These are phyloP conservation scores for Hycleus phaleratus DNA, from an alignment of 1,140 invertebrate genomes.

Conservation along the genomic window DNA sequence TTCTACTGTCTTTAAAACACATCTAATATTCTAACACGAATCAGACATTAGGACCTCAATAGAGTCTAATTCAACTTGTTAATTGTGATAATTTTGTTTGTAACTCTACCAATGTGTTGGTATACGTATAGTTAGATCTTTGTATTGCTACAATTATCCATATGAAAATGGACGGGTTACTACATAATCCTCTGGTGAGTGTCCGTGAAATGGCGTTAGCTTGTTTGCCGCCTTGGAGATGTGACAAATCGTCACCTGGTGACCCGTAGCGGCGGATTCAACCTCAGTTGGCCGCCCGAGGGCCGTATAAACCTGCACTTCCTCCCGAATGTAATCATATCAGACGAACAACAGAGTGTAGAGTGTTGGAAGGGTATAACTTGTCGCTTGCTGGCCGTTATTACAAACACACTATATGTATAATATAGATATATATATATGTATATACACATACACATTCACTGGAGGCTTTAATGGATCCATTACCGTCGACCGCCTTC, in stretches of 20 bases:
- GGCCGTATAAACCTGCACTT: constrained; percentile 30
- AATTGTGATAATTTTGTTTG: too few species aligned
- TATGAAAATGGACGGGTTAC: too few species aligned
- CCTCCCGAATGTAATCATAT: constrained; percentile 31
- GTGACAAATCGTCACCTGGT: constrained; percentile 39
- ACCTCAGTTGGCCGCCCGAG: constrained; percentile 28
- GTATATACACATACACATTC: neutral
- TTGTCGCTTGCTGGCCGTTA: too few species aligned
- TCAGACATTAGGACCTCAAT: too few species aligned
- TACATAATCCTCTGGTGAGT: constrained; percentile 20
- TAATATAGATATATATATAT: too few species aligned
- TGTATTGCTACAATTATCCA: too few species aligned
- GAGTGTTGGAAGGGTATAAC: neutral
- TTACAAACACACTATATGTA: too few species aligned
- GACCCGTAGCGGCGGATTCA: constrained; percentile 31
- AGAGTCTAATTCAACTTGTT: too few species aligned
- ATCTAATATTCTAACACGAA: too few species aligned
- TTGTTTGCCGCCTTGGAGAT: constrained; percentile 37
- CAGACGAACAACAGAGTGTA: constrained; percentile 19
- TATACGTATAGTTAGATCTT: too few species aligned
- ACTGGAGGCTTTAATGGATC: constrained; percentile 27
- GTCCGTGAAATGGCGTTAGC: constrained; percentile 35
- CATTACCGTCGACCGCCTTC: constrained; percentile 26
- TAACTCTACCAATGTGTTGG: too few species aligned
- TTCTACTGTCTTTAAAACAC: too few species aligned